Evolutionary conservation across 2,888 invertebrate genomes (phyloP), one percentile per base, ranked within the genome.

Genomic region (Limnephilus marmoratus): DNA sequence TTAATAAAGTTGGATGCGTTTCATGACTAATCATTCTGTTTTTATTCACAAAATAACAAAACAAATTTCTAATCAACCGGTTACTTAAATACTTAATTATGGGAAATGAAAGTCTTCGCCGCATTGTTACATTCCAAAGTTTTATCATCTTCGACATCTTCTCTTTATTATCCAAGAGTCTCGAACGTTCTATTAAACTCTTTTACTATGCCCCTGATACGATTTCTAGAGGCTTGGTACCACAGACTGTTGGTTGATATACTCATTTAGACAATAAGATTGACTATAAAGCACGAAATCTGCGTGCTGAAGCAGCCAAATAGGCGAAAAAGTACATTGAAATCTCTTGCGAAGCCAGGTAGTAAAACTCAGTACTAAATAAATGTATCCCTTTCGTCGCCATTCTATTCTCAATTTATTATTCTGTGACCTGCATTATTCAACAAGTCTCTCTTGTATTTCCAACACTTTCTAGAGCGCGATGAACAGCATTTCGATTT

Each of bases 41-140:
- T 18, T 68, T 24, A 68, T 68, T 24, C 53, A 68, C 53, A 24
- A 68, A 68, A 68, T 68, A 68, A 68, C 24, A 24, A 68, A 18
- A 24, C 24, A 68, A 68, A 24, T 68, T 68, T 68, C 53, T 68
- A 18, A 68, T 7, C 4, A 68, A 68, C 53, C 53, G 53, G 24
- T 68, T 82, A 82, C 82, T 82, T 24, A 15, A 82, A 82, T 37
- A 37, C 34, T 85, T 85, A 85, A 85, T 85, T 37, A 85, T 85
- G 85, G 37, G 85, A 85, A 85, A 85, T 41, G 85, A 85, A 85
- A 85, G 85, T 85, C 34, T 85, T 85, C 85, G 31, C 34, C 81
- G 31, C 85, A 85, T 85, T 85, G 85, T 85, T 85, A 34, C 85
- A 85, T 85, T 85, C 37, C 85, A 24, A 12, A 41, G 37, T 29